These are phyloP conservation scores for Noctua janthina DNA, from an alignment of 2,888 invertebrate genomes.

Conservation along the genomic window DNA sequence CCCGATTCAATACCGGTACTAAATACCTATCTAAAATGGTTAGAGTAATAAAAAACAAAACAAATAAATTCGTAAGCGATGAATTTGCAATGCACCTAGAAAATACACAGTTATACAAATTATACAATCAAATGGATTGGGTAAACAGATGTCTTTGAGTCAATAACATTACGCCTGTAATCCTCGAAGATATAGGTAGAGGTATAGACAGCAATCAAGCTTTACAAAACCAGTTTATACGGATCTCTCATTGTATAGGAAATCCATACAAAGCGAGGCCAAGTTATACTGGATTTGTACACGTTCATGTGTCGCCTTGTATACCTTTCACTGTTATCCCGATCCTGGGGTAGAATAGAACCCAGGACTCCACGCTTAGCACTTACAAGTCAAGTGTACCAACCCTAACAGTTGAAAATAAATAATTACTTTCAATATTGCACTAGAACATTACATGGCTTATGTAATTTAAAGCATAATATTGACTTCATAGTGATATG, in stretches of 20 bases:
- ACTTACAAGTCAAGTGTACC: background rate
- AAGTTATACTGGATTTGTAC: no score
- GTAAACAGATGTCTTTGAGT: background rate
- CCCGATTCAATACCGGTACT: constrained; percentile 33
- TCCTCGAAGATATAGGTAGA: background rate
- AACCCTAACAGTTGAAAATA: no score
- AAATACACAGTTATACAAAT: constrained; percentile 8
- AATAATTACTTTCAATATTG: constrained; percentile 10
- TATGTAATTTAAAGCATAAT: constrained; percentile 18
- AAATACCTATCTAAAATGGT: constrained; percentile 38
- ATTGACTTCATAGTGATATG: constrained; percentile 12
- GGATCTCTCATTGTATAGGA: no score
- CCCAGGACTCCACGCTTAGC: no score
- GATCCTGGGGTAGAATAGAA: no score
- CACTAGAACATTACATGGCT: background rate
- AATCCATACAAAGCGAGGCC: no score
- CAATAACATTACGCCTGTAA: no score
- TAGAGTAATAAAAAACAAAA: constrained; percentile 46
- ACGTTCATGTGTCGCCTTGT: no score
- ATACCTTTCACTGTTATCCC: no score
- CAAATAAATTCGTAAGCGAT: constrained; percentile 1
- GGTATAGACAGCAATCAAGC: background rate
- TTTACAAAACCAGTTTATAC: no score
- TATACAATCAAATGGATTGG: background rate
- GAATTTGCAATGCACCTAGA: constrained; percentile 16